Percentiles rank a stretch among this genome's conserved stretches.
Conservation (phyloP, 2,888 invertebrate species). For the Orgyia antiqua region DNA sequence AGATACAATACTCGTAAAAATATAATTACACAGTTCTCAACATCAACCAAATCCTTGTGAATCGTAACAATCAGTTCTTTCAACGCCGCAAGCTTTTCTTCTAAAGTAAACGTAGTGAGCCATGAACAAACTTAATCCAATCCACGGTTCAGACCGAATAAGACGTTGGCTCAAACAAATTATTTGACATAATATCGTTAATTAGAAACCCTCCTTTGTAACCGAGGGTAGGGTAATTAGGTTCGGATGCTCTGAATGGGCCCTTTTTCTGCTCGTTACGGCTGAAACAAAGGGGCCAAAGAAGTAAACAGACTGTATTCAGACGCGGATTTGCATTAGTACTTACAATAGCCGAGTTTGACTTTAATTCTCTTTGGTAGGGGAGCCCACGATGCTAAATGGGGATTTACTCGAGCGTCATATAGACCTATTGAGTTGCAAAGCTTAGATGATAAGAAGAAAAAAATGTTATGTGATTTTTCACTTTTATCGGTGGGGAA, state of each 20-base stretch:
- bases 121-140: conserved; percentile 68
- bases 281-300: conserved; percentile 70
- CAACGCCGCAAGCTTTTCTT: conserved; percentile 47
- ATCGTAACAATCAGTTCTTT: no score
- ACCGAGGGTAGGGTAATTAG: conserved; percentile 70
- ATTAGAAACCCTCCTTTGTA: conserved; percentile 75
- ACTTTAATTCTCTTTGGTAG: conserved; percentile 44
- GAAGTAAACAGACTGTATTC: conserved; percentile 72
- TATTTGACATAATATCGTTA: conserved; percentile 79
- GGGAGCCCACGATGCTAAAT: no score
- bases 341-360: conserved; percentile 57
- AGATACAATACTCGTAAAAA: no score
- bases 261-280: conserved; percentile 77
- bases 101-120: conserved; percentile 54
- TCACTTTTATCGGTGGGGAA: no score
- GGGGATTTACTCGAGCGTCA: no score
- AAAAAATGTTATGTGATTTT: no score
- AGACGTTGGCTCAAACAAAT: conserved; percentile 75
- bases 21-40: no score
- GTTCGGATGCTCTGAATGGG: conserved; percentile 75
- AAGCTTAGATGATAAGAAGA: no score
- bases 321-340: conserved; percentile 61
- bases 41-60: no score
- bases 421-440: no score
- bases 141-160: conserved; percentile 58